Base-by-base conservation (phyloP, 2,888 invertebrate species). In the Rugalucina vietnamica region DNA sequence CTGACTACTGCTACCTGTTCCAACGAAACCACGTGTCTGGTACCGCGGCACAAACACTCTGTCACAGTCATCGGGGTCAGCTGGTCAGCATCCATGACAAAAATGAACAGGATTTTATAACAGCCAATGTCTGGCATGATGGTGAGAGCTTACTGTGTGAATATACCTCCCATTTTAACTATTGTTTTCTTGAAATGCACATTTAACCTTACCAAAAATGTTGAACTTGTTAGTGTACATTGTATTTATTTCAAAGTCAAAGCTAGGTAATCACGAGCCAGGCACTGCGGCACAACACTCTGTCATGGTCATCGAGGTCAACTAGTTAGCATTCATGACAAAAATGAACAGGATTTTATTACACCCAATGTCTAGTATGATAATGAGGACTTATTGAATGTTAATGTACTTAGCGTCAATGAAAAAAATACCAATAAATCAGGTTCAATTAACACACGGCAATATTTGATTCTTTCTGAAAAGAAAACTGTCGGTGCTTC, bases 1-100 rank as follows among this genome's bases (percentile, higher is more conserved):
- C 80, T 5, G 74, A 79, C 29, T 76, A 74, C 50, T 91, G 91
- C 70, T 91, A 89, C 77, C 76, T 79, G 10, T n/a, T 88, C 0
- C 54, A 82, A 10, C 24, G 50, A 0, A 73, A 75, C 14, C 43
- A 69, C 0, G 75, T 50, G 24, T 80, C 74, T 1, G 89, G 88
- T 87, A n/a, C 32, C 5, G 76, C 77, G 27, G 89, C 90, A 0
- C 78, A 84, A 27, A 81, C 76, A 1, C 8, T 73, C n/a, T 90
- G 91, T 77, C 79, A 82, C 18, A 49, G 60, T 18, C 75, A 78
- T 1, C 83, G 85, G 0, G 84, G 82, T 0, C 83, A 85, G 27
- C 84, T 91, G 0, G 86, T 85, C 34, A 88, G 85, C 24, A 85
- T 91, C 39, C 65, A 78, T n/a, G 83, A 81, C 54, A 60, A 37